Percentiles rank a stretch among this genome's conserved stretches.
These are phyloP conservation scores for Pelagia noctiluca DNA, from an alignment of 30 jellyfish, hydroid and myxozoan species.

Conservation along the genomic window DNA sequence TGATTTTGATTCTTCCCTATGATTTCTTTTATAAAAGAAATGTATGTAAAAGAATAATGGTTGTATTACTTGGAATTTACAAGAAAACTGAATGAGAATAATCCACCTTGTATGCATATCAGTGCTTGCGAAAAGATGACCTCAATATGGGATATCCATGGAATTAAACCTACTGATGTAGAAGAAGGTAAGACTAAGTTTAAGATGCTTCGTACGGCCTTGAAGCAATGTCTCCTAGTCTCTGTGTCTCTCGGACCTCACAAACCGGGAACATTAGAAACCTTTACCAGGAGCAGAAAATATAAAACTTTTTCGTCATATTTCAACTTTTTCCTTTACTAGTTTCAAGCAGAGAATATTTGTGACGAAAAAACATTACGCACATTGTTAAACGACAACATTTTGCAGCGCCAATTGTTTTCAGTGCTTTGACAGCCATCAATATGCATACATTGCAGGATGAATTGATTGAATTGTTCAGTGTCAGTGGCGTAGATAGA, in stretches of 20 bases:
- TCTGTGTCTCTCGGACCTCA: background rate
- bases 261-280: background rate
- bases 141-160: background rate
- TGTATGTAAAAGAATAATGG: too few relatives aligned
- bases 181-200: background rate
- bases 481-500: too few relatives aligned
- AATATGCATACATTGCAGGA: slow-evolving; percentile 1
- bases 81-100: background rate
- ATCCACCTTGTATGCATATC: slow-evolving; percentile 32
- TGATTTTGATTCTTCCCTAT: too few relatives aligned
- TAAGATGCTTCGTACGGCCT: background rate
- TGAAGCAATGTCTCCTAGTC: background rate
- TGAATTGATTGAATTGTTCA: slow-evolving; percentile 30
- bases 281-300: background rate
- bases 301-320: background rate
- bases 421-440: slow-evolving; percentile 9
- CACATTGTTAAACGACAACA: background rate
- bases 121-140: slow-evolving; percentile 16
- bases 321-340: too few relatives aligned
- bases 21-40: too few relatives aligned
- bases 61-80: slow-evolving; percentile 7
- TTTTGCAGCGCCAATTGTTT: slow-evolving; percentile 7
- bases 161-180: background rate
- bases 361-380: background rate
- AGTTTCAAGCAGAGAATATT: slow-evolving; percentile 9